Conservation (phyloP, 2,113 vertebrate species). For the Festucalex cinctus region DNA sequence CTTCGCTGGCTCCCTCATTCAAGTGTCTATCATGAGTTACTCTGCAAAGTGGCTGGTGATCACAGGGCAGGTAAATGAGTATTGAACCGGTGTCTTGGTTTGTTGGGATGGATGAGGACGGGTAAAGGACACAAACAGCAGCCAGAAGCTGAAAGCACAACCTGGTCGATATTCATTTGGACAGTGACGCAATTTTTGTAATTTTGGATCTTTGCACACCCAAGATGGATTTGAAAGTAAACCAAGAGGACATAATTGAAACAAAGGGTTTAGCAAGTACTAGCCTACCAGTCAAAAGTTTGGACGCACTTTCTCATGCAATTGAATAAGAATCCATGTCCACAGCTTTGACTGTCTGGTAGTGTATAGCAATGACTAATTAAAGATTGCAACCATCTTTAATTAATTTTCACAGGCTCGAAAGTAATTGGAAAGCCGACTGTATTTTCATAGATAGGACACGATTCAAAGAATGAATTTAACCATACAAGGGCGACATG, state of each 20-base stretch:
- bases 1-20: constrained; percentile 9
- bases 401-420: not conserved
- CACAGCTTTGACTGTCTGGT: not conserved
- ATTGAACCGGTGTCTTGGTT: constrained; percentile 8
- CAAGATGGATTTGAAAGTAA: too few relatives aligned
- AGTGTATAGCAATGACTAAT: not conserved
- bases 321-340: not conserved
- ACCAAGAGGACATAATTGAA: not conserved
- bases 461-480: too few relatives aligned
- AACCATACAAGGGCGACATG: too few relatives aligned
- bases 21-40: constrained; percentile 20
- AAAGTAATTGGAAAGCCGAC: too few relatives aligned
- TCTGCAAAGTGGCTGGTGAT: constrained; percentile 7
- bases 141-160: not conserved
- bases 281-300: not conserved
- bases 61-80: constrained; percentile 10
- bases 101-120: constrained; percentile 8
- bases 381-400: not conserved
- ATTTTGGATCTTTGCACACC: not conserved
- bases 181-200: not conserved
- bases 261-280: not conserved
- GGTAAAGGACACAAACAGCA: constrained; percentile 1
- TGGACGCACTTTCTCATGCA: not conserved
- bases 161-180: constrained; percentile 3
- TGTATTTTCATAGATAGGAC: not conserved